phyloP scores from a whole-genome alignment of 2,797 vertebrate genomes.

The Anomalospiza imberbis region DNA sequence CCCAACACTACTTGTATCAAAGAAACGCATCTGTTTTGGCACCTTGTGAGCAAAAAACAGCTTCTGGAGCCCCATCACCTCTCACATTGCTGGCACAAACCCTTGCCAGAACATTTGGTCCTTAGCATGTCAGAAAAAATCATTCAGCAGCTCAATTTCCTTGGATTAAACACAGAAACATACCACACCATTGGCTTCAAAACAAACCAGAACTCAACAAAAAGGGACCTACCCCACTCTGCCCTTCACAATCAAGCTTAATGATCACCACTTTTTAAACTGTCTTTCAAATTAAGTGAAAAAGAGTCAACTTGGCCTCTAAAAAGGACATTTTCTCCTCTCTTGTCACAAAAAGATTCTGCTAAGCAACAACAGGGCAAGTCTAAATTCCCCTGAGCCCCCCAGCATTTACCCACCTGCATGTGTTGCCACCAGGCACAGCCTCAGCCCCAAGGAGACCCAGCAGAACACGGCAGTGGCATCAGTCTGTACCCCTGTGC shows the following conservation, averaged over 20 bases:
- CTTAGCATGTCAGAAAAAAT: background rate
- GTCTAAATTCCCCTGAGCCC: background rate
- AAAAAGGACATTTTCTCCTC: background rate
- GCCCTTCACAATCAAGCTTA: background rate
- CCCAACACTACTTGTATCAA: background rate
- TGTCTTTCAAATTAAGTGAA: background rate
- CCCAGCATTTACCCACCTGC: background rate
- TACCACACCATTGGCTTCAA: background rate
- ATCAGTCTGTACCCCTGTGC: background rate
- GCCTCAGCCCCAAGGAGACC: rapidly evolving
- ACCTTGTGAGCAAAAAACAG: background rate
- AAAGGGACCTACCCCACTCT: background rate
- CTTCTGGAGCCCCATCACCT: constrained; percentile 21
- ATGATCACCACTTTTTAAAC: background rate
- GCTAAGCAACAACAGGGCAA: background rate
- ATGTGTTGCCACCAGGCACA: background rate
- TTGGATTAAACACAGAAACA: background rate
- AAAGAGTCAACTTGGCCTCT: background rate
- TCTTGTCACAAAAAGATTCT: background rate
- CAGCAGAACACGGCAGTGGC: background rate
- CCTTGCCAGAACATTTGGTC: constrained; percentile 32
- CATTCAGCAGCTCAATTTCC: background rate
- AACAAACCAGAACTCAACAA: background rate
- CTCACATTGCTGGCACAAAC: background rate
- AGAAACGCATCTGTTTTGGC: constrained; percentile 4